Evolutionary conservation across 2,113 vertebrate species (phyloP).

Genomic region (Phaethornis superciliosus): DNA sequence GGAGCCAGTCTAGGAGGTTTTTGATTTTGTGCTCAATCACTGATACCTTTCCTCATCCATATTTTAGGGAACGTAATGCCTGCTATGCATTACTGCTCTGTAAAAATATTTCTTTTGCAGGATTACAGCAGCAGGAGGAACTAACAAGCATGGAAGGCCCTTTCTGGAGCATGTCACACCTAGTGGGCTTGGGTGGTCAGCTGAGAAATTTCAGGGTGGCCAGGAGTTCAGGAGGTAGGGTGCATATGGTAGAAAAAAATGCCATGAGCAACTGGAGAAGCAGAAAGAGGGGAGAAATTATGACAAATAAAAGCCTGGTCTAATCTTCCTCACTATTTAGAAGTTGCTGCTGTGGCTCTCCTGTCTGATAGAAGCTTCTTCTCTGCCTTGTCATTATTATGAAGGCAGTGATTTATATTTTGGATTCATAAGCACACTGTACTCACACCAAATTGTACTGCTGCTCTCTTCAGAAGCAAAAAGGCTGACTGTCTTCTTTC

Average conservation of each 20-base stretch:
- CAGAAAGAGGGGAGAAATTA: not conserved
- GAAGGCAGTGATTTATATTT: not conserved
- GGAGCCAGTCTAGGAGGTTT: slow-evolving; percentile 12
- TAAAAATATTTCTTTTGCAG: slow-evolving; percentile 72
- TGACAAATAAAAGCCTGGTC: not conserved
- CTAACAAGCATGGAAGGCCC: slow-evolving; percentile 58
- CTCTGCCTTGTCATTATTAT: not conserved
- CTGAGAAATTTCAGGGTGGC: slow-evolving; percentile 57
- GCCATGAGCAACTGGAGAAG: accelerated
- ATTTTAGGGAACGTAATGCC: slow-evolving; percentile 69
- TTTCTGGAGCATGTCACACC: slow-evolving; percentile 36
- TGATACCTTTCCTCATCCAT: slow-evolving; percentile 58
- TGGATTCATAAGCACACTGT: not conserved
- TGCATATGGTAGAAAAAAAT: not conserved
- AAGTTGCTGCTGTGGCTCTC: not conserved
- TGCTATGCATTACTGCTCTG: slow-evolving; percentile 48
- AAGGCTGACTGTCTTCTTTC: not conserved
- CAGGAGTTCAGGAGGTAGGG: not conserved
- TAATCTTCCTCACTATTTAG: not conserved
- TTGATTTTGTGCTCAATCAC: slow-evolving; percentile 66
- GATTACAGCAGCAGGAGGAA: slow-evolving; percentile 46
- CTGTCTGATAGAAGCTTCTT: not conserved
- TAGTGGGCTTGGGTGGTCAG: not conserved
- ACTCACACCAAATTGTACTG: not conserved
- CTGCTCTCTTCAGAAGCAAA: not conserved